Evolutionary conservation across 2,888 invertebrate species (phyloP), one percentile per base, ranked within the genome.

Genomic region (Pristionchus entomophagus): DNA sequence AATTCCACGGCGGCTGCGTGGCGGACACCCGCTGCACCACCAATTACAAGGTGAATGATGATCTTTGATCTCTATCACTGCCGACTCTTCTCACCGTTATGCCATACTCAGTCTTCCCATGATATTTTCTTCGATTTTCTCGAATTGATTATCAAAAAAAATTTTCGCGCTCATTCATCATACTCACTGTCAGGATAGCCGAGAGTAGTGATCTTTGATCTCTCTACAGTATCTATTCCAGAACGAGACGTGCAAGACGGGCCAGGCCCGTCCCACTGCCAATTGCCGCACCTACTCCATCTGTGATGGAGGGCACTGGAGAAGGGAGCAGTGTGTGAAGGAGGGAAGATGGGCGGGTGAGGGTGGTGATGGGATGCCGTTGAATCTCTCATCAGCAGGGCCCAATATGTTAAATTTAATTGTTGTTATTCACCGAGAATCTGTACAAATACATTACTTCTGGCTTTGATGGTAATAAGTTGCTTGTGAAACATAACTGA

Each of bases 171-270:
- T n/a, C n/a, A n/a, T n/a, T n/a, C n/a, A n/a, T n/a, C n/a, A n/a
- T n/a, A n/a, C n/a, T n/a, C n/a, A n/a, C n/a, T n/a, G n/a, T n/a
- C n/a, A n/a, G n/a, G n/a, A n/a, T n/a, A n/a, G n/a, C n/a, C n/a
- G 78, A 51, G 65, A 65, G 14, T 19, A 29, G 3, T 80, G 51
- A 51, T 80, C 78, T 29, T 32, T 80, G 51, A 51, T 80, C 19
- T 51, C 14, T 22, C 26, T 22, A 14, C 14, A 45, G 45, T 45
- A 45, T 45, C 8, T 38, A 32, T 19, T 14, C 14, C 73, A 73
- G 73, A 73, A 82, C 82, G 38, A 56, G 4, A 82, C 82, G 17
- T 82, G 82, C 59, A 82, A 35, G 38, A 38, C 12, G 26, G 82
- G 82, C n/a, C 6, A 56, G 35, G 35, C 59, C 14, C 41, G 82